Evolutionary conservation across 2,888 invertebrate species (phyloP).

Genomic region (Apocheima hispidaria): DNA sequence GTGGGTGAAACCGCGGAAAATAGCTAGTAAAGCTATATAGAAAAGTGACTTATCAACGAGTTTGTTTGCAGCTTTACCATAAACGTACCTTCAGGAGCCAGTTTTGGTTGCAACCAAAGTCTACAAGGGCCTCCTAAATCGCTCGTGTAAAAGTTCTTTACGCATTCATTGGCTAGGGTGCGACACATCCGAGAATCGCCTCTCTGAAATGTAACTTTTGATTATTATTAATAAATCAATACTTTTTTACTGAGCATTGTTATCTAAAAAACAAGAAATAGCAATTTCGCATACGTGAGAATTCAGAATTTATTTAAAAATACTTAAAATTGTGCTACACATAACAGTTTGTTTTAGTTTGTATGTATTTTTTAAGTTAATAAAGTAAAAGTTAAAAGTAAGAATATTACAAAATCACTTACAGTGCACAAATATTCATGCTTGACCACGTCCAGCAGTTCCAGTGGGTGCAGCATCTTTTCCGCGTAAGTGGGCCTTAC

Average conservation of each 20-base stretch:
- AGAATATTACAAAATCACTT: conserved; percentile 49
- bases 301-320: too few species aligned
- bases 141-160: conserved; percentile 66
- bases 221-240: neutral
- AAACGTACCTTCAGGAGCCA: conserved; percentile 59
- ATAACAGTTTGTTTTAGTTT: too few species aligned
- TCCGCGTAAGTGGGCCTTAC: conserved; percentile 70
- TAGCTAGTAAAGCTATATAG: too few species aligned
- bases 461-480: conserved; percentile 61
- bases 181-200: conserved; percentile 65
- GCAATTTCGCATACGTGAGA: too few species aligned
- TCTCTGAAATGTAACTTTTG: conserved; percentile 56
- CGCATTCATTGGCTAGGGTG: conserved; percentile 65
- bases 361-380: too few species aligned
- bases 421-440: conserved; percentile 76
- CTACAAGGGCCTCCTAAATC: conserved; percentile 74
- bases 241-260: too few species aligned
- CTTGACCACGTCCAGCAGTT: conserved; percentile 68
- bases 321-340: too few species aligned
- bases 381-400: too few species aligned
- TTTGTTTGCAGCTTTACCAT: neutral
- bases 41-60: too few species aligned
- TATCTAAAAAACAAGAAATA: too few species aligned
- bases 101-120: conserved; percentile 70
- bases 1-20: too few species aligned